A percentile compares a stretch with the other conserved stretches of the same genome.
phyloP scores from a whole-genome alignment of 2,797 vertebrate genomes.

The Rachycentron canadum region DNA sequence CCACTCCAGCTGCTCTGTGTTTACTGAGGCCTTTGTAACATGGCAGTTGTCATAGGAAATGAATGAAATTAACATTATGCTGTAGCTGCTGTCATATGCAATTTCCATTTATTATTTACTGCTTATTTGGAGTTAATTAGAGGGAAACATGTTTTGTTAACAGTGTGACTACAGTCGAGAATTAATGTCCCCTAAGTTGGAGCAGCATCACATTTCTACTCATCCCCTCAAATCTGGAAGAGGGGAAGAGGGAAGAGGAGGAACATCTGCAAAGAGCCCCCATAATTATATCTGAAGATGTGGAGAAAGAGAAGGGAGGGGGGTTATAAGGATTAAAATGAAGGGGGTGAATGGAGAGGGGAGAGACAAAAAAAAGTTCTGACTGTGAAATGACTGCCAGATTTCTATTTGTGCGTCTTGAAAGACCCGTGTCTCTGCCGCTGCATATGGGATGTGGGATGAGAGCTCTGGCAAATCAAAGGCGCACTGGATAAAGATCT shows the following conservation, averaged over 20 bases:
- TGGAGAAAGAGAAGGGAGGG: conserved; percentile 57
- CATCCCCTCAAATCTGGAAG: conserved; percentile 63
- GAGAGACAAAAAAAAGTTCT: conserved; percentile 49
- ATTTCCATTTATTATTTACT: conserved; percentile 39
- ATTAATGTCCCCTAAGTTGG: conserved; percentile 41
- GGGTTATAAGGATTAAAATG: conserved; percentile 68
- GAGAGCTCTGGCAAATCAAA: conserved; percentile 87
- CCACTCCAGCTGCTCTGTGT: conserved; percentile 67
- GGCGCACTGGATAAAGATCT: conserved; percentile 84
- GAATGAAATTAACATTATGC: conserved; percentile 63
- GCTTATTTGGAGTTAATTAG: conserved; percentile 29
- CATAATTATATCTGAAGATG: conserved; percentile 83
- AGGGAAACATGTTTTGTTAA: conserved; percentile 30
- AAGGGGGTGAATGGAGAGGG: conserved; percentile 54
- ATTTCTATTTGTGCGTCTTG: conserved; percentile 84
- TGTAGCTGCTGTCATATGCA: conserved; percentile 46
- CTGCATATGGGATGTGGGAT: conserved; percentile 87
- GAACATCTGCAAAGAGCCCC: conserved; percentile 81
- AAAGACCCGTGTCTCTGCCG: conserved; percentile 81
- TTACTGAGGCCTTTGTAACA: conserved; percentile 63
- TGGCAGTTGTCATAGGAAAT: conserved; percentile 68
- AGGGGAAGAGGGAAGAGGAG: conserved; percentile 48
- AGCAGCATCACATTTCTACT: conserved; percentile 55
- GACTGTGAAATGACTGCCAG: conserved; percentile 86
- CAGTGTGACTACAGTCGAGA: conserved; percentile 28